Percentiles rank a stretch among this genome's conserved stretches.
Conservation (phyloP, 2,797 vertebrate species). For the Tragelaphus oryx region DNA sequence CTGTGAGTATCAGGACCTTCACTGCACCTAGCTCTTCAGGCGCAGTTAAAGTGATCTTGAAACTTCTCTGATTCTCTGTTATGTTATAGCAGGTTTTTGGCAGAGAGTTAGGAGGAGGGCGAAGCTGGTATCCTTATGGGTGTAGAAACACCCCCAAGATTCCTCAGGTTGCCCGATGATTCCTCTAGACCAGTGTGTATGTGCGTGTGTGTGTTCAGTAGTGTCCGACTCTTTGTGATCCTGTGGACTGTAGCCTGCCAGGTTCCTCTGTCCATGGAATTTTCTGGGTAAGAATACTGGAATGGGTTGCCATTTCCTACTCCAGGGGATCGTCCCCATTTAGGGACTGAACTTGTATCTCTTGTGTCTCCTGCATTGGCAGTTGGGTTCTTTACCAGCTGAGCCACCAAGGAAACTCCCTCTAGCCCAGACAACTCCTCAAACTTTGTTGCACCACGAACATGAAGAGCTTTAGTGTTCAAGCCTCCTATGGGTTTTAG, state of each 20-base stretch:
- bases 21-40: neutral
- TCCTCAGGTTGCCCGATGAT: neutral
- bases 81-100: neutral
- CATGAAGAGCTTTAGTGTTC: neutral
- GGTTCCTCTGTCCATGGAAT: neutral
- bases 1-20: neutral
- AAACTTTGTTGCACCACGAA: neutral
- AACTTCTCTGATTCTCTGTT: constrained; percentile 24
- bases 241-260: neutral
- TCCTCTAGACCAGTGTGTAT: neutral
- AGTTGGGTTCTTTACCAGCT: neutral
- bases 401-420: neutral
- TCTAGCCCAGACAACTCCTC: neutral
- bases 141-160: neutral
- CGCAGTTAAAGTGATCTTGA: constrained; percentile 15
- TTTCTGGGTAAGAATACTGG: neutral
- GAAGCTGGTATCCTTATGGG: neutral
- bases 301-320: neutral
- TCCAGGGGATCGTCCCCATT: neutral
- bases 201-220: neutral
- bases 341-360: neutral
- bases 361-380: neutral
- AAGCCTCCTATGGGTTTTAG: neutral
- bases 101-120: neutral
- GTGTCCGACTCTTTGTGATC: neutral